These are phyloP conservation scores for Hesperia comma DNA, from an alignment of 2,888 invertebrate species.

Conservation along the genomic window DNA sequence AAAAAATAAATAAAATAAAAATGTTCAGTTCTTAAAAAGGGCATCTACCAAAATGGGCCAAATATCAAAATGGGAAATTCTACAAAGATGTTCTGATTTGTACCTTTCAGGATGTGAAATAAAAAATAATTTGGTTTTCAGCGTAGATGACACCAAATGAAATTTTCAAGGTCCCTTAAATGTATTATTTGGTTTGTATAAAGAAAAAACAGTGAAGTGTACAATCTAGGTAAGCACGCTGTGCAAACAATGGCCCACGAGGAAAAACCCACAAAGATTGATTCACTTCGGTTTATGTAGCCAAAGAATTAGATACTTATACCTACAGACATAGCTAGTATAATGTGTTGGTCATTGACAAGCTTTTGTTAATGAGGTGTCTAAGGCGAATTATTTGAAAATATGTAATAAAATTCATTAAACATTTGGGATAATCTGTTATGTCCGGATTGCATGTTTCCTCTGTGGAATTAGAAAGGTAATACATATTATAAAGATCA, in stretches of 20 bases:
- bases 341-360: too few relatives aligned
- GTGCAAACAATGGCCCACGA: not conserved
- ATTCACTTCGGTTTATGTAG: constrained; percentile 7
- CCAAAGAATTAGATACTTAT: constrained; percentile 5
- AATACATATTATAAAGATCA: too few relatives aligned
- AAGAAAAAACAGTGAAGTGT: constrained; percentile 4
- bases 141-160: not conserved
- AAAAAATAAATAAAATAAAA: too few relatives aligned
- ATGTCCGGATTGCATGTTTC: too few relatives aligned
- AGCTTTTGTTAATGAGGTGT: too few relatives aligned
- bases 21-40: not conserved
- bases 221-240: not conserved
- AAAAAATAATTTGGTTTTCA: not conserved
- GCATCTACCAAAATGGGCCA: not conserved
- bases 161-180: not conserved
- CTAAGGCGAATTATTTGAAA: too few relatives aligned
- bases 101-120: too few relatives aligned
- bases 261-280: constrained; percentile 15
- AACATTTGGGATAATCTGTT: too few relatives aligned
- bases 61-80: not conserved
- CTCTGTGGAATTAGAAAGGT: too few relatives aligned
- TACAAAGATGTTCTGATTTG: not conserved
- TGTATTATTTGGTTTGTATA: not conserved
- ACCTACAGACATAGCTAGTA: not conserved
- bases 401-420: too few relatives aligned